These are phyloP conservation scores for Oceanodroma tethys DNA, from an alignment of 2,113 vertebrate genomes.

Conservation along the genomic window DNA sequence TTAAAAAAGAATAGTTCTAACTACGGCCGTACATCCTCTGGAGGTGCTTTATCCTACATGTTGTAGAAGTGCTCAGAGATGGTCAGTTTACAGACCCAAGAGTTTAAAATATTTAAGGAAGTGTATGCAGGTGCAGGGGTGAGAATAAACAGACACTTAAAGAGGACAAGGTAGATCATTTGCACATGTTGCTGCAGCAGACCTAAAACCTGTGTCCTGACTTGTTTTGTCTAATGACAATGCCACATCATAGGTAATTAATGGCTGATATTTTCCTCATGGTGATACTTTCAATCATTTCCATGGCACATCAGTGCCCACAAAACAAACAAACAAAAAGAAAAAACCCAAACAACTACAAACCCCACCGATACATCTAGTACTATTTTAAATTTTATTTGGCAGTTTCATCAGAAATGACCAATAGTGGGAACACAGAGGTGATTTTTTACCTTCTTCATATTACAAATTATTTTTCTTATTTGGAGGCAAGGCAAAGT, in stretches of 20 bases:
- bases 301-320: background rate
- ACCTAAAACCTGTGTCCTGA: background rate
- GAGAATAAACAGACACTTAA: background rate
- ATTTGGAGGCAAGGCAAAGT: background rate
- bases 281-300: background rate
- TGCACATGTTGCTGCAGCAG: background rate
- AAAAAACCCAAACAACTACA: background rate
- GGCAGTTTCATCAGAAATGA: background rate
- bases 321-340: background rate
- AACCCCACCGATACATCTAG: background rate
- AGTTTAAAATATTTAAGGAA: background rate
- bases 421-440: background rate
- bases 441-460: background rate
- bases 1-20: background rate
- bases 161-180: background rate
- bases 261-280: background rate
- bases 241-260: background rate
- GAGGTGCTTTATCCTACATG: background rate
- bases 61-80: background rate
- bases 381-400: background rate
- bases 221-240: background rate
- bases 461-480: background rate
- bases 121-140: background rate
- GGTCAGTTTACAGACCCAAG: background rate
- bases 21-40: accelerated